Evolutionary conservation across 2,113 vertebrate species (phyloP).

Genomic region (Austrofundulus limnaeus): DNA sequence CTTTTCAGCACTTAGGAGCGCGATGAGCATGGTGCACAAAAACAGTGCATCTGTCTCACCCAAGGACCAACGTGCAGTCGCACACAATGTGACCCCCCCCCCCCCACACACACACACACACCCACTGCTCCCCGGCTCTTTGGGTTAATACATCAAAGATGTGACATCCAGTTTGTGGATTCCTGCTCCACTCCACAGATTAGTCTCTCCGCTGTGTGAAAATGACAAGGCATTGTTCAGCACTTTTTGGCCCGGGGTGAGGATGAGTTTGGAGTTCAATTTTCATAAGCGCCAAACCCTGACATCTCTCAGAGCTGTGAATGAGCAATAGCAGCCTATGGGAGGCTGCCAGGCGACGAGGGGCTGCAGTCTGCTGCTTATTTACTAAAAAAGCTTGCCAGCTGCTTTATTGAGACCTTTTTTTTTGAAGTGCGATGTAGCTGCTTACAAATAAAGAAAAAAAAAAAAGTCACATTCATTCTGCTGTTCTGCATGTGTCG

Average conservation of each 20-base stretch:
- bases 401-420: slow-evolving; percentile 63
- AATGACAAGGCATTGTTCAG: slow-evolving; percentile 58
- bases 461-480: slow-evolving; percentile 48
- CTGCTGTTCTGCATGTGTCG: slow-evolving; percentile 58
- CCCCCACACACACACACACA: neutral
- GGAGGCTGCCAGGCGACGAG: slow-evolving; percentile 43
- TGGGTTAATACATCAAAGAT: slow-evolving; percentile 28
- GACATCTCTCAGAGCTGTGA: slow-evolving; percentile 55
- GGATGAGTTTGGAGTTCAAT: slow-evolving; percentile 67
- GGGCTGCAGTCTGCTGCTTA: slow-evolving; percentile 35
- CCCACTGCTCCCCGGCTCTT: neutral
- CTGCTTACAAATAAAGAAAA: slow-evolving; percentile 49
- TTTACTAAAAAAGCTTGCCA: slow-evolving; percentile 28
- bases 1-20: too few relatives aligned
- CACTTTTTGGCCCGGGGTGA: slow-evolving; percentile 51
- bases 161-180: slow-evolving; percentile 39
- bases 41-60: too few relatives aligned
- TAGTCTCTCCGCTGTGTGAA: slow-evolving; percentile 52
- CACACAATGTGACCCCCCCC: too few relatives aligned
- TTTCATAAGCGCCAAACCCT: slow-evolving; percentile 57
- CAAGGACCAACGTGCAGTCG: too few relatives aligned
- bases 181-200: slow-evolving; percentile 53
- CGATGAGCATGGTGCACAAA: too few relatives aligned
- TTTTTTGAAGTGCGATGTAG: slow-evolving; percentile 67
- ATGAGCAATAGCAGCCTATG: slow-evolving; percentile 51